Evolutionary conservation across 2,113 vertebrate species (phyloP), one percentile per base, ranked within the genome.

Genomic region (Stercorarius parasiticus): DNA sequence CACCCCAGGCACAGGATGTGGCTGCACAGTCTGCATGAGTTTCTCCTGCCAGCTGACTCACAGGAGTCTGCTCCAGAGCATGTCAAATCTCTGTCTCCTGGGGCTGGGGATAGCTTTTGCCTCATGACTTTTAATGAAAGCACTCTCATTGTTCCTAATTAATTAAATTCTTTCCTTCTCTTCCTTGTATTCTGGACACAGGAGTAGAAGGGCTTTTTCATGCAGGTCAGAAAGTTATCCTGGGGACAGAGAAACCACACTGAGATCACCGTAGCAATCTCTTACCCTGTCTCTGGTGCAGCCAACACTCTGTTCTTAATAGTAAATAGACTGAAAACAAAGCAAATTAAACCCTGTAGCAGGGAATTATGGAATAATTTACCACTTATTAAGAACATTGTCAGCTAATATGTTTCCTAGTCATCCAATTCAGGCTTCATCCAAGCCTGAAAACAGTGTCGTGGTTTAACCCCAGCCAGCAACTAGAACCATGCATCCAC

Each of bases 101-200:
- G 84, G 93, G 95, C 86, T 85, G 89, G 66, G 90, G 87, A 85
- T 0, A 9, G 82, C 82, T 91, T 96, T 94, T 95, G 89, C 90
- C 87, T 96, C 91, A 53, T 97, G 93, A 94, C 74, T 96, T 94
- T 69, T 76, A 96, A 82, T 93, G 92, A 96, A 95, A 94, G 85
- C 62, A 82, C 80, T 88, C 78, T 91, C 79, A 82, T 90, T 97
- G 93, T 91, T 93, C 82, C 84, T 91, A 93, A 96, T 93, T 94
- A 95, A 91, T 91, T 89, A 72, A 88, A 86, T 79, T 94, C 61
- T 96, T 95, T 93, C 82, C 49, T 87, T 49, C 34, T 85, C 58
- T 56, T 91, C 92, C 64, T 89, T 93, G 66, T 76, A 36, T 82
- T 88, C 82, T 90, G 92, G 58, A 90, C 62, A 42, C 18, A 71